These are phyloP conservation scores for Mimachlamys varia DNA, from an alignment of 2,888 invertebrate genomes.

Conservation along the genomic window DNA sequence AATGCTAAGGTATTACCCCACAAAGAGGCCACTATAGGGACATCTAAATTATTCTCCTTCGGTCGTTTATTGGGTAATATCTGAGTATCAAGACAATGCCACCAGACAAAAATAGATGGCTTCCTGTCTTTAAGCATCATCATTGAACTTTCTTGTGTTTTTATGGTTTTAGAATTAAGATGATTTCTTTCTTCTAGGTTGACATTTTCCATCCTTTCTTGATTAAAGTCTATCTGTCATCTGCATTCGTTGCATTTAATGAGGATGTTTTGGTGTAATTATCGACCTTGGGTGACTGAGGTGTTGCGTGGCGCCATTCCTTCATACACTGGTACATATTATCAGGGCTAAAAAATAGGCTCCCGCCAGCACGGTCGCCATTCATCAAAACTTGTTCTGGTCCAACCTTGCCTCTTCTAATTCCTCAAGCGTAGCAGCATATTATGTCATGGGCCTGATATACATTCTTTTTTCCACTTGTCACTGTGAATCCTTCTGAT, in stretches of 20 bases:
- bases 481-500: not conserved
- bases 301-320: not conserved
- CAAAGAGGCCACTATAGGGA: not conserved
- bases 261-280: slow-evolving; percentile 25
- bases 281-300: slow-evolving; percentile 3
- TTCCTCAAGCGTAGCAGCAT: not conserved
- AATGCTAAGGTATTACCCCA: not conserved
- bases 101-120: not conserved
- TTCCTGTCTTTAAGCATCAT: slow-evolving; percentile 12
- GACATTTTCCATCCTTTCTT: slow-evolving; percentile 13
- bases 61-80: not conserved
- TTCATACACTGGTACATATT: not conserved
- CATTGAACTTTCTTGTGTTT: not conserved
- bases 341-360: not conserved
- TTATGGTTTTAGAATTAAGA: not conserved
- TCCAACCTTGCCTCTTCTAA: not conserved
- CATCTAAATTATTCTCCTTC: not conserved
- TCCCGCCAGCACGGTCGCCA: not conserved
- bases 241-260: slow-evolving; percentile 31
- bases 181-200: not conserved
- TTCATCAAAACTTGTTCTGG: slow-evolving; percentile 11
- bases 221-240: slow-evolving; percentile 10
- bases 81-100: not conserved
- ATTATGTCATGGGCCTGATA: not conserved
- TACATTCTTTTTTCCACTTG: not conserved